A percentile compares a stretch with the other conserved stretches of the same genome.
phyloP scores from a whole-genome alignment of 2,888 invertebrate species.

The Hylaea fasciaria region DNA sequence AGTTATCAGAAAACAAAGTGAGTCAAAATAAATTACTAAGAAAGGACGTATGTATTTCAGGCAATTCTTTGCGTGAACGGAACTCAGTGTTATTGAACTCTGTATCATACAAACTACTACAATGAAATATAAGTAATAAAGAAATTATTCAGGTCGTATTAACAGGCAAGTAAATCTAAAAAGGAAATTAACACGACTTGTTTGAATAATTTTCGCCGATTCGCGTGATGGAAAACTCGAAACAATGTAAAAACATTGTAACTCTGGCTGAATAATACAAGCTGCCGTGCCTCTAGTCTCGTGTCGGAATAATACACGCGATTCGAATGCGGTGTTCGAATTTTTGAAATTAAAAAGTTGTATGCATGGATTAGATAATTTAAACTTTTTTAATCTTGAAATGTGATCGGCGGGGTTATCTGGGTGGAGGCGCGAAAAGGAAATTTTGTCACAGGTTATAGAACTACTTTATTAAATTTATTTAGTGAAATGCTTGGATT shows the following conservation, averaged over 20 bases:
- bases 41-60: too few species aligned
- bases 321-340: constrained; percentile 57
- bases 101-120: constrained; percentile 2
- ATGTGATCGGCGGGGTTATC: too few species aligned
- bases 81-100: too few species aligned
- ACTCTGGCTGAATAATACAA: constrained; percentile 53
- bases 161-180: constrained; percentile 39
- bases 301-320: constrained; percentile 57
- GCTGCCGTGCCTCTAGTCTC: constrained; percentile 53
- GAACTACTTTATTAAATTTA: too few species aligned
- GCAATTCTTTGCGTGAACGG: too few species aligned
- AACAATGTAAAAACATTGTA: constrained; percentile 57
- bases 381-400: background rate
- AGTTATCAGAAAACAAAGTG: too few species aligned
- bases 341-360: constrained; percentile 49
- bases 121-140: constrained; percentile 23
- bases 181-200: constrained; percentile 42
- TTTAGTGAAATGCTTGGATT: too few species aligned
- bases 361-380: constrained; percentile 31
- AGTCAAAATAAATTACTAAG: too few species aligned
- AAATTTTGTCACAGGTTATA: too few species aligned
- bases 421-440: too few species aligned
- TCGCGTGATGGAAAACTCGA: constrained; percentile 67
- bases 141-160: constrained; percentile 29
- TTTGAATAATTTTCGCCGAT: constrained; percentile 60